Evolutionary conservation across 2,113 vertebrate genomes (phyloP), one percentile per base, ranked within the genome.

Genomic region (Megaceryle torquata): DNA sequence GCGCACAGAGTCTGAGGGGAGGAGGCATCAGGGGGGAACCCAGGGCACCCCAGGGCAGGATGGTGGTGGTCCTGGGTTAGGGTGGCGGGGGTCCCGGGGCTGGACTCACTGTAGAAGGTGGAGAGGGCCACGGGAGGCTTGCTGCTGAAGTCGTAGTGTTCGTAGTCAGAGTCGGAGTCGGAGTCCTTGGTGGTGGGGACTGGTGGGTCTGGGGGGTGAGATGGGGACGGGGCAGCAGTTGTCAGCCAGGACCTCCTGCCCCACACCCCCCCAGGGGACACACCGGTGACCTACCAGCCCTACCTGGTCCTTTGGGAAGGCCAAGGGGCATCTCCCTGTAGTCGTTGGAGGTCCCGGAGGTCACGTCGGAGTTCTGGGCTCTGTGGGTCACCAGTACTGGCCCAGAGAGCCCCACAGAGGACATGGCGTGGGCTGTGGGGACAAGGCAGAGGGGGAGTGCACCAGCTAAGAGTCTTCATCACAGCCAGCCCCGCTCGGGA

Each of bases 31-130:
- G 16, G 4, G 8, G 50, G 82, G 4, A 5, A 9, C 21, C 54
- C 61, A 1, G 3, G 35, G 29, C 28, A 46, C 8, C 74, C 56
- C 11, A 3, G 56, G 50, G 44, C 2, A 8, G 21, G 68, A n/a
- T 1, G 13, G 10, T 1, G 13, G 6, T 44, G 13, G 14, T n/a
- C 37, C 37, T 37, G 37, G 37, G 37, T 37, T 37, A 37, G 37
- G 37, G 37, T 37, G 37, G 37, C 37, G 37, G 37, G 37, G 28
- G 14, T n/a, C 25, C 35, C 10, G 2, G 2, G 64, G 39, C 10
- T 1, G 17, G 33, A 92, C 98, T 98, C 97, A 98, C 98, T 98
- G 95, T 97, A 90, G 93, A 98, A 98, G 81, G 98, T 98, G 90
- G 97, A 98, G 89, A 98, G 95, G n/a, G 97, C 96, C 53, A 98